These are phyloP conservation scores for Loripinus fragilis DNA, from an alignment of 2,888 invertebrate genomes.

Conservation along the genomic window DNA sequence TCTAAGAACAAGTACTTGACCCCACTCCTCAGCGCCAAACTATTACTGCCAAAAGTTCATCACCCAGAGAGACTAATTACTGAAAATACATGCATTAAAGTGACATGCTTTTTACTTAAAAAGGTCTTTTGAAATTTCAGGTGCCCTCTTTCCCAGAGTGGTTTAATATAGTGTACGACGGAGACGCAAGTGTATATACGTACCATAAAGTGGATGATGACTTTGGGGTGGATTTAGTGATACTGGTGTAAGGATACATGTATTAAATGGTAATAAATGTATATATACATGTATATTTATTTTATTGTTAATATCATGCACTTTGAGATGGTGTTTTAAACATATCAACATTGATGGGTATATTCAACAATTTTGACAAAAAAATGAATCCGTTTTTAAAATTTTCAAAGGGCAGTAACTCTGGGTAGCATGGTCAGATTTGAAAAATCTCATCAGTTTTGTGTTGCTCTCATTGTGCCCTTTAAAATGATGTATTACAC, in stretches of 20 bases:
- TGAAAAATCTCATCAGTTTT: too few species aligned
- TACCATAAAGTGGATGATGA: constrained; percentile 30
- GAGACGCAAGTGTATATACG: constrained; percentile 29
- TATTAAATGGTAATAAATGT: background rate
- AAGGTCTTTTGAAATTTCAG: constrained; percentile 14
- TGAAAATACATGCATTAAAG: background rate
- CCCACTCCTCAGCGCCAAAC: too few species aligned
- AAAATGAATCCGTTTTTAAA: constrained; percentile 4
- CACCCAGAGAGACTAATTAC: background rate
- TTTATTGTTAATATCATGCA: background rate
- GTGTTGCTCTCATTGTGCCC: too few species aligned
- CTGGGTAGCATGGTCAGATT: too few species aligned
- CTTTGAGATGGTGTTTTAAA: background rate
- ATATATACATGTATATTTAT: background rate
- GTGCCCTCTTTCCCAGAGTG: constrained; percentile 34
- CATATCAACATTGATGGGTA: background rate
- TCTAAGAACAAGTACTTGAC: background rate
- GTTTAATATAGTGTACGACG: constrained; percentile 38
- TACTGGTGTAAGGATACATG: constrained; percentile 29
- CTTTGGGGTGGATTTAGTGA: constrained; percentile 25
- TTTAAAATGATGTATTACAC: background rate
- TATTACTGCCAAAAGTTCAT: background rate
- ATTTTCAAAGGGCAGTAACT: too few species aligned
- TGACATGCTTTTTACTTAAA: background rate
- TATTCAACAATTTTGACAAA: background rate